Conservation (phyloP, 1,140 invertebrate genomes). For the Battus philenor region DNA sequence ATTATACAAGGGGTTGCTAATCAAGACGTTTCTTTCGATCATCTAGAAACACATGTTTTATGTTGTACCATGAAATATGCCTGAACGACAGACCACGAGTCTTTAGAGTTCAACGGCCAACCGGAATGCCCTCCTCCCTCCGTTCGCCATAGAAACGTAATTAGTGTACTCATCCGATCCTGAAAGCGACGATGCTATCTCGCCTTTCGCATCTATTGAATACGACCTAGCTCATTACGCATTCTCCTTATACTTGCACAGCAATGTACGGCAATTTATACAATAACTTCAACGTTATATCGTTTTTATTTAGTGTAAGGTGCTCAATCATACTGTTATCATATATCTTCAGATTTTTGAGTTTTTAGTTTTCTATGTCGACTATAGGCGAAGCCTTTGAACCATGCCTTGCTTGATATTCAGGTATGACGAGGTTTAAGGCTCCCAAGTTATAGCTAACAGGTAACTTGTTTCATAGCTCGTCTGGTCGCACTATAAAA, state of each 20-base stretch:
- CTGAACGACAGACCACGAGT: slow-evolving; percentile 4
- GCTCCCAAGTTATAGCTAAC: too few species aligned
- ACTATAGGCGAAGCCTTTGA: too few species aligned
- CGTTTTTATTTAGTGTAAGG: slow-evolving; percentile 5
- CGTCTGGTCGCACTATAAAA: too few species aligned
- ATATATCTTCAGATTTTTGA: too few species aligned
- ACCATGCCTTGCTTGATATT: too few species aligned
- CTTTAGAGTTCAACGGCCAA: slow-evolving; percentile 49
- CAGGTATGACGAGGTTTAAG: too few species aligned
- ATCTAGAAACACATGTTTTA: too few species aligned
- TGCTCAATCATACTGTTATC: slow-evolving; percentile 24
- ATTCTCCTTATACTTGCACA: slow-evolving; percentile 11
- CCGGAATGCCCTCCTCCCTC: slow-evolving; percentile 56
- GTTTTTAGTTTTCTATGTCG: too few species aligned
- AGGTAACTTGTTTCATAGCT: too few species aligned
- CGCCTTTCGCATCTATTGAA: slow-evolving; percentile 24
- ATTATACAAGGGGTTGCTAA: too few species aligned
- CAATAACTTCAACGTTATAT: neutral
- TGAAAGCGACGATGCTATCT: slow-evolving; percentile 25
- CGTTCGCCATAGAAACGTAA: slow-evolving; percentile 60
- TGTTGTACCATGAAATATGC: too few species aligned
- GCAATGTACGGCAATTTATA: slow-evolving; percentile 23
- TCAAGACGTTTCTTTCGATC: too few species aligned
- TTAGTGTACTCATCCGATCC: slow-evolving; percentile 59
- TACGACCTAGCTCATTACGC: slow-evolving; percentile 23